Evolutionary conservation across 2,797 vertebrate species (phyloP), one percentile per base, ranked within the genome.

Genomic region (Oryzias dopingdopingensis): DNA sequence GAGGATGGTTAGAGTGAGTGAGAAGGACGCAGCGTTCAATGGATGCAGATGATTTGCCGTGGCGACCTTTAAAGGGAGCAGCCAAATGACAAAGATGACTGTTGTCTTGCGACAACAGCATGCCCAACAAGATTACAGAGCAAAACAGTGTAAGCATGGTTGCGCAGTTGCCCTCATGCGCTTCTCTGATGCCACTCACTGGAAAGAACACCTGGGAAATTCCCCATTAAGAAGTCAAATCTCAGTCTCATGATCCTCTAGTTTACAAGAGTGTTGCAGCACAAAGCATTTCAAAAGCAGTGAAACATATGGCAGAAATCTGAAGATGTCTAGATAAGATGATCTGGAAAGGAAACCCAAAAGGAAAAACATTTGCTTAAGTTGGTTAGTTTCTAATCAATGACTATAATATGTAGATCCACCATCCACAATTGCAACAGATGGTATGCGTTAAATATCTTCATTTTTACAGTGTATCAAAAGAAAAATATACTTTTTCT

Each of bases 41-140:
- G 26, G 26, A 26, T 6, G 26, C 26, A 12, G 2, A 12, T 37
- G 32, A 37, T 37, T 37, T 3, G 29, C 29, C 2, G 29, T 32
- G 8, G 10, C 10, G 8, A 32, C 29, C 7, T 32, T 32, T 50
- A 42, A 48, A 58, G 22, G 22, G 0, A 14, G 57, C 43, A 57
- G 42, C 67, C 14, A 46, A 47, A 12, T 62, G 42, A 56, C 49
- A 41, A 37, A 76, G 66, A 54, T 67, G 63, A 63, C 42, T 10
- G 56, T 52, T 46, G 67, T 65, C 62, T 49, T 73, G 54, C 67
- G 76, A 78, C 56, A 66, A 60, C 66, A 59, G 70, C 70, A 60
- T 70, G 56, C 49, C 80, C 77, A 86, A 82, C 69, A 50, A 65
- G 83, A 83, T 89, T 82, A 84, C 1, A 70, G 64, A 42, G 47